Evolutionary conservation across 2,113 vertebrate genomes (phyloP).

Genomic region (Mastomys coucha): DNA sequence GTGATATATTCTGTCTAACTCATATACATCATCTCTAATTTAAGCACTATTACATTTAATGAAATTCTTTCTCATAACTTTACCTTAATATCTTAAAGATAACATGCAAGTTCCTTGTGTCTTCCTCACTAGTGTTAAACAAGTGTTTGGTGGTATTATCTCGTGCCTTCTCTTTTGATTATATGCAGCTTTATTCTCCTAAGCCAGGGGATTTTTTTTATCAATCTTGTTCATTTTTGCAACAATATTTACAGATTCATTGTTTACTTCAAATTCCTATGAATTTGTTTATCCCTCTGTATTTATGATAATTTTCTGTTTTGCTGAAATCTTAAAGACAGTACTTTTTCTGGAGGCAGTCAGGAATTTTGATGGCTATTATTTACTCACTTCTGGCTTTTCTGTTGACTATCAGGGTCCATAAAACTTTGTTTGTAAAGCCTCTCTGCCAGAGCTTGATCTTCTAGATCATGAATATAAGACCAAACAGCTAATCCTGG

Average conservation of each 20-base stretch:
- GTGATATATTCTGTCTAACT: not conserved
- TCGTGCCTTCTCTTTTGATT: not conserved
- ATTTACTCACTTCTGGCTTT: not conserved
- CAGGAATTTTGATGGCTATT: not conserved
- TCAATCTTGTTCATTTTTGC: not conserved
- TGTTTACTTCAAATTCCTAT: not conserved
- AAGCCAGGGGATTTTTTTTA: not conserved
- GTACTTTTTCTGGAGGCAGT: not conserved
- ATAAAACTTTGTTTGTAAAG: not conserved
- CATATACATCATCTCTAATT: not conserved
- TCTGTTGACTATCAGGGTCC: not conserved
- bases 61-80: not conserved
- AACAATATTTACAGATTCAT: not conserved
- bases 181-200: not conserved
- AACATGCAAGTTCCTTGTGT: not conserved
- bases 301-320: not conserved
- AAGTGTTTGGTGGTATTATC: not conserved
- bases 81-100: constrained; percentile 17
- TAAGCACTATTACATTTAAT: not conserved
- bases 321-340: not conserved
- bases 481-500: not conserved
- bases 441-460: no score
- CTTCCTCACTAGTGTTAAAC: not conserved
- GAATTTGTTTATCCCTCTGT: not conserved
- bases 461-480: not conserved